Conservation (phyloP, 1,140 invertebrate species). For the Elysia chlorotica region DNA sequence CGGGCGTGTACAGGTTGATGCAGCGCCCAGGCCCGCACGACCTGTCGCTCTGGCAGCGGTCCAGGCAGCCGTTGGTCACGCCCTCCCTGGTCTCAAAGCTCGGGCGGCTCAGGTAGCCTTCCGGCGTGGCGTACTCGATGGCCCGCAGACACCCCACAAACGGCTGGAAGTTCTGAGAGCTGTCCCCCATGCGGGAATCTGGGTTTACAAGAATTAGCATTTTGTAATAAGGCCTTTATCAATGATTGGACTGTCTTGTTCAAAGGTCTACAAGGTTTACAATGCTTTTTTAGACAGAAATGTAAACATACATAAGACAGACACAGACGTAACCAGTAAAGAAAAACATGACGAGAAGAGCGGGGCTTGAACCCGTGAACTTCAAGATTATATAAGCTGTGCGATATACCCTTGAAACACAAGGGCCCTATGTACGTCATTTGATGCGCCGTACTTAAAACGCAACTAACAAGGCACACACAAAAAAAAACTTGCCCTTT, state of each 20-base stretch:
- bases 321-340: neutral
- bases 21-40: constrained; percentile 43
- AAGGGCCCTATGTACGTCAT: too few relatives aligned
- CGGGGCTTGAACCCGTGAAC: too few relatives aligned
- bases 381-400: too few relatives aligned
- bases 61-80: constrained; percentile 52
- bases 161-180: neutral
- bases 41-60: constrained; percentile 67
- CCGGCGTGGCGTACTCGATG: neutral
- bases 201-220: too few relatives aligned
- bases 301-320: neutral
- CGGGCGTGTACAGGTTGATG: constrained; percentile 43
- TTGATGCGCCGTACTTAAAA: too few relatives aligned
- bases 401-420: too few relatives aligned
- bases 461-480: too few relatives aligned
- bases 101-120: neutral
- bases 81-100: constrained; percentile 16
- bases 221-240: too few relatives aligned
- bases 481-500: too few relatives aligned
- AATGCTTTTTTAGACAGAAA: neutral
- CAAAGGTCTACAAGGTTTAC: neutral
- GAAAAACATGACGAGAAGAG: neutral
- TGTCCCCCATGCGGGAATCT: too few relatives aligned
- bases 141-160: constrained; percentile 7
- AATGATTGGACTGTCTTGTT: too few relatives aligned